Percentiles rank a stretch among this genome's conserved stretches.
phyloP scores from a whole-genome alignment of 2,797 vertebrate genomes.

The Antrozous pallidus region DNA sequence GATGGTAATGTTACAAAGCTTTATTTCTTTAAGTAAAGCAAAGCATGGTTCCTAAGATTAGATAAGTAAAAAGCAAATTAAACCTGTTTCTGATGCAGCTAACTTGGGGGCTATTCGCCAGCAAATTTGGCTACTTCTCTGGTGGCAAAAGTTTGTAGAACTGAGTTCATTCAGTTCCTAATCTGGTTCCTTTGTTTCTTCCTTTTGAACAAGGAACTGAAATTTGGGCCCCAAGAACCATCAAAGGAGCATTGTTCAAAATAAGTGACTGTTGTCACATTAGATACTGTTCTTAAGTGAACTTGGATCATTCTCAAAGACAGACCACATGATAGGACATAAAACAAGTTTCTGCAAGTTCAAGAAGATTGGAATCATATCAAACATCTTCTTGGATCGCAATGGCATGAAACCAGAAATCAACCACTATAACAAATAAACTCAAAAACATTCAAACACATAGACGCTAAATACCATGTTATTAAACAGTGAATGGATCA shows the following conservation, averaged over 20 bases:
- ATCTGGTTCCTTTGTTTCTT: neutral
- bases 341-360: too few relatives aligned
- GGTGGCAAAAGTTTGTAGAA: neutral
- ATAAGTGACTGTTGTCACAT: neutral
- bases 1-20: neutral
- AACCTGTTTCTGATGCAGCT: neutral
- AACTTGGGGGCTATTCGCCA: neutral
- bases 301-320: too few relatives aligned
- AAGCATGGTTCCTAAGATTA: neutral
- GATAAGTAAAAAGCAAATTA: constrained; percentile 14
- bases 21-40: constrained; percentile 12
- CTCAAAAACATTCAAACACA: too few relatives aligned
- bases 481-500: too few relatives aligned
- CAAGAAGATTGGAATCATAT: too few relatives aligned
- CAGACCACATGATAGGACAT: too few relatives aligned
- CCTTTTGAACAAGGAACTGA: neutral
- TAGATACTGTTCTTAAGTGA: neutral
- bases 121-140: neutral
- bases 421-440: too few relatives aligned
- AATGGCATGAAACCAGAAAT: too few relatives aligned
- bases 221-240: neutral
- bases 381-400: too few relatives aligned
- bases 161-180: neutral
- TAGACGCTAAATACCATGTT: too few relatives aligned
- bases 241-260: neutral